These are phyloP conservation scores for Halichoeres trimaculatus DNA, from an alignment of 2,113 vertebrate genomes.

Conservation along the genomic window DNA sequence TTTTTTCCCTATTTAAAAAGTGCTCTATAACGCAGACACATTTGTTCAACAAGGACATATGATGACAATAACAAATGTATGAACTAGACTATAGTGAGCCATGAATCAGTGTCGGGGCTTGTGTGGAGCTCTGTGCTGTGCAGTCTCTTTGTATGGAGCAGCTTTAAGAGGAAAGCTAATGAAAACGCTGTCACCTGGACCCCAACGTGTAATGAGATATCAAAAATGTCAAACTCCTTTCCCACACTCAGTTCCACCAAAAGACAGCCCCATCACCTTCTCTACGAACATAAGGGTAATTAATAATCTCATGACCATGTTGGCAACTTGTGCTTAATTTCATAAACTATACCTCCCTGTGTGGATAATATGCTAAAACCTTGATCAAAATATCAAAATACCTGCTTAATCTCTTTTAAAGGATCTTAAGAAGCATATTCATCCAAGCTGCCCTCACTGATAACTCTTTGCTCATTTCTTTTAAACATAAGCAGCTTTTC, in stretches of 20 bases:
- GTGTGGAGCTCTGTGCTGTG: background rate
- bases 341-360: conserved; percentile 17
- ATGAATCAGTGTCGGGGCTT: conserved; percentile 3
- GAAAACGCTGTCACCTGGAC: conserved; percentile 20
- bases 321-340: conserved; percentile 43
- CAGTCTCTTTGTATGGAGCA: conserved; percentile 11
- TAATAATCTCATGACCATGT: conserved; percentile 13
- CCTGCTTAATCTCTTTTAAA: conserved; percentile 25
- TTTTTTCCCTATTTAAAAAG: conserved; percentile 9
- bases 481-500: conserved; percentile 22
- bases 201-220: conserved; percentile 19
- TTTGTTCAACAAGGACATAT: conserved; percentile 20
- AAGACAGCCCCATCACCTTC: conserved; percentile 13
- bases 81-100: background rate
- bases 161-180: conserved; percentile 19
- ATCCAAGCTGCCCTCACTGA: background rate
- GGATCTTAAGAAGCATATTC: conserved; percentile 15
- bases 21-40: background rate
- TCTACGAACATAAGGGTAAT: conserved; percentile 23
- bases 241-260: conserved; percentile 24
- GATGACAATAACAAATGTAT: conserved; percentile 23
- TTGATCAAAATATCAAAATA: conserved; percentile 14
- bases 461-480: conserved; percentile 30
- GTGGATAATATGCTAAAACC: background rate
- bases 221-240: conserved; percentile 55